phyloP scores from a whole-genome alignment of 2,797 vertebrate species.

The Eutrigla gurnardus region DNA sequence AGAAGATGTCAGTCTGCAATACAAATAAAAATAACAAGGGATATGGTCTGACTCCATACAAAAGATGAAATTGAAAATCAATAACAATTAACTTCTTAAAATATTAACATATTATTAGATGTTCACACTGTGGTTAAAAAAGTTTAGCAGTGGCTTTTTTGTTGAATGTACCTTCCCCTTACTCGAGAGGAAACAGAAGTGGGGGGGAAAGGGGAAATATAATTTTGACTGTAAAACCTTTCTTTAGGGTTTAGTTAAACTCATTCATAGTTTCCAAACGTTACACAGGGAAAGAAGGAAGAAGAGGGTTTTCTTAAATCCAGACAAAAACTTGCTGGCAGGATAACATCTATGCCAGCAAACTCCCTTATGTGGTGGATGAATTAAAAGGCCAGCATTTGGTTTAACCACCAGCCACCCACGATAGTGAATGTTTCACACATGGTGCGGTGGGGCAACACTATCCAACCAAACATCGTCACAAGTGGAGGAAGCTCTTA shows the following conservation, averaged over 20 bases:
- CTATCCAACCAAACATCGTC: background rate
- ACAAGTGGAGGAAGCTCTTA: background rate
- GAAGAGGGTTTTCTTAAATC: background rate
- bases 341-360: background rate
- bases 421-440: conserved; percentile 13
- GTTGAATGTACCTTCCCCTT: background rate
- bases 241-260: background rate
- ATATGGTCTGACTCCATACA: background rate
- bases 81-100: background rate
- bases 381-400: conserved; percentile 24
- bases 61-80: background rate
- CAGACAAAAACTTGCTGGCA: conserved; percentile 1
- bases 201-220: conserved; percentile 16
- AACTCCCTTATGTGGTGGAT: conserved; percentile 1
- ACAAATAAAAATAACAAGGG: background rate
- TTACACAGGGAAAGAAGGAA: background rate
- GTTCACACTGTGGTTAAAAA: background rate
- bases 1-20: background rate
- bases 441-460: conserved; percentile 4
- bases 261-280: conserved; percentile 14
- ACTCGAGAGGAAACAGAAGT: background rate
- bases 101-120: background rate
- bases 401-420: conserved; percentile 11
- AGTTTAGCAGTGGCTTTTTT: background rate
- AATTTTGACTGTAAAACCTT: background rate